Percentiles rank a stretch among this genome's conserved stretches.
phyloP scores from a whole-genome alignment of 2,797 vertebrate species.

The Manis javanica region DNA sequence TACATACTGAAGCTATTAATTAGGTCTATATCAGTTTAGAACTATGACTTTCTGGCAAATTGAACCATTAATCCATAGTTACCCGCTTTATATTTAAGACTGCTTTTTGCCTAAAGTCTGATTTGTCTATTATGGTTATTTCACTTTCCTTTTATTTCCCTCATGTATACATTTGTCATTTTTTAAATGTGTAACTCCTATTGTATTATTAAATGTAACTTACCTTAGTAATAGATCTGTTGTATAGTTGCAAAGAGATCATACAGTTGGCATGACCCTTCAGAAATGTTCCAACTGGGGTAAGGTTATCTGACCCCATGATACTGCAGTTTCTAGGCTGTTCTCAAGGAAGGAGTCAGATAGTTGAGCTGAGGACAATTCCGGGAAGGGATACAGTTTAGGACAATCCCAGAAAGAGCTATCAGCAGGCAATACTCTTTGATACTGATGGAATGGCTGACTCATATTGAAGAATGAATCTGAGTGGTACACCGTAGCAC shows the following conservation, averaged over 20 bases:
- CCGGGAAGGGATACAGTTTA: background rate
- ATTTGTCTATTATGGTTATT: background rate
- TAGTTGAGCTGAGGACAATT: background rate
- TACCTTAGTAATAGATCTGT: background rate
- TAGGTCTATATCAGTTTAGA: background rate
- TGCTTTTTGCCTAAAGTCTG: background rate
- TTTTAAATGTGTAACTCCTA: background rate
- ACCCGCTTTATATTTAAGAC: background rate
- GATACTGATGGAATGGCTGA: background rate
- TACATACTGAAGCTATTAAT: background rate
- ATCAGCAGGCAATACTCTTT: background rate
- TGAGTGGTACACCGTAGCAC: background rate
- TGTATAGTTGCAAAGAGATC: background rate
- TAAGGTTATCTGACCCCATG: background rate
- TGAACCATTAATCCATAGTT: background rate
- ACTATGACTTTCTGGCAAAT: background rate
- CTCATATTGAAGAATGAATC: background rate
- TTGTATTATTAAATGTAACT: constrained; percentile 13
- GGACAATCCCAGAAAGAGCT: background rate
- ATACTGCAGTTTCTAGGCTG: background rate
- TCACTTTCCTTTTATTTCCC: background rate
- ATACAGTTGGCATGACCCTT: background rate
- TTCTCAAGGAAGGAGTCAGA: background rate
- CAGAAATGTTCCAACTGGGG: background rate
- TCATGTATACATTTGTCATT: background rate